Base-by-base conservation (phyloP, 2,113 vertebrate genomes). In the Chloropsis cyanopogon region DNA sequence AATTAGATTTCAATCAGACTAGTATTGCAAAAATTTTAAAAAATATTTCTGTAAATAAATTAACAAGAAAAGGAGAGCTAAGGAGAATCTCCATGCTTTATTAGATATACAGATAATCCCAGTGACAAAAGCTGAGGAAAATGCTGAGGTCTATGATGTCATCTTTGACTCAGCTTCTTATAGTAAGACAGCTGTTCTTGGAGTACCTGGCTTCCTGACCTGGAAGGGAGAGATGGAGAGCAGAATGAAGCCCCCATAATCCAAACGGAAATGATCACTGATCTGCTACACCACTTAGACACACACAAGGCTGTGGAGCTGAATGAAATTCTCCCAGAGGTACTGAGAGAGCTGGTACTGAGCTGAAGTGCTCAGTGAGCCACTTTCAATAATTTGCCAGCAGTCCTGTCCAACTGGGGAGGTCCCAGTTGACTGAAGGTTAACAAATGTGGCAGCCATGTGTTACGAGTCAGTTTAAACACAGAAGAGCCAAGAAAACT, bases 401-500 rank as follows among this genome's bases (percentile, higher is more conserved):
- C 26, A 59, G 10, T 52, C 26, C 28, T 68, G 17, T 50, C 37
- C 60, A 37, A 33, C 18, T 33, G 39, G 28, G 37, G 18, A 69
- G 33, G 26, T 39, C 28, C 14, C 46, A 60, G 46, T 15, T 46
- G 39, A 60, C 11, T 23, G 39, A 42, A 77, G 17, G 46, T 33
- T 69, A 46, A 33, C 5, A 44, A 68, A 60, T 22, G 18, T 33
- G 19, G 33, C 46, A 60, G 18, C 22, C 18, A 23, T 64, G n/a
- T 28, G 9, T 54, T 47, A 39, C 0, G 0, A 63, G 26, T 4
- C 4, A 3, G n/a, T 64, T 47, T n/a, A 73, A 73, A 39, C 22
- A 33, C 13, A 33, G n/a, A 54, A 72, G 17, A 63, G 10, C 11
- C 54, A 54, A 46, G 57, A 46, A 64, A 73, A 54, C 6, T 1